Evolutionary conservation across 2,888 invertebrate genomes (phyloP), one percentile per base, ranked within the genome.

Genomic region (Hydropsyche betteni): DNA sequence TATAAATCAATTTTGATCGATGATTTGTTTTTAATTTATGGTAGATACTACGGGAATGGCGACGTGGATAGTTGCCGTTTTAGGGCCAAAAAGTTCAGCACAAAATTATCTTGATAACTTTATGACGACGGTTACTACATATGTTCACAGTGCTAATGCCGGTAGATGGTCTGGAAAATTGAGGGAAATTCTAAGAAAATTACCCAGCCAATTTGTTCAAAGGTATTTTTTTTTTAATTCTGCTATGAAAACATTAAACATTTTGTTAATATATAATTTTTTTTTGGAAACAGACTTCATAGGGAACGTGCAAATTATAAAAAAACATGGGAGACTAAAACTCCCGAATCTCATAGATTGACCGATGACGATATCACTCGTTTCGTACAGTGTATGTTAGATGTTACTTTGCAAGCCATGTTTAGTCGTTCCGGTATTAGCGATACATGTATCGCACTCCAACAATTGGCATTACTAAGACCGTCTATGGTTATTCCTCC

Each of bases 61-160:
- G 0, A 83, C 87, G 2, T 91, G 90, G 90, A 90, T 91, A 68
- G 88, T 89, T 3, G 88, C 87, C 84, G 87, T 87, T 12, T 86
- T 94, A 85, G 91, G 91, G 64, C 91, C 92, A 0, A 89, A 90
- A 70, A 91, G 91, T 16, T 86, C 88, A 70, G 90, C 91, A 0
- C 90, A 94, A 82, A 89, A 89, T 70, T 92, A 95, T 81, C 86
- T 98, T 72, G 90, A 91, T 75, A 92, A 93, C 81, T 91, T 97
- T 82, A 90, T 97, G 82, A 92, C 91, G 80, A 92, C 94, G 0
- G 86, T 96, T 4, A 94, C 95, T 83, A 93, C 95, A 4, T 97
- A 95, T 84, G 91, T 93, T 81, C 94, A 98, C 85, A 95, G 95
- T 72, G 96, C 96, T 0, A 98, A 98, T 84, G 84, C 88, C 52